These are phyloP conservation scores for Lagorchestes hirsutus DNA, from an alignment of 2,797 vertebrate genomes.

Conservation along the genomic window DNA sequence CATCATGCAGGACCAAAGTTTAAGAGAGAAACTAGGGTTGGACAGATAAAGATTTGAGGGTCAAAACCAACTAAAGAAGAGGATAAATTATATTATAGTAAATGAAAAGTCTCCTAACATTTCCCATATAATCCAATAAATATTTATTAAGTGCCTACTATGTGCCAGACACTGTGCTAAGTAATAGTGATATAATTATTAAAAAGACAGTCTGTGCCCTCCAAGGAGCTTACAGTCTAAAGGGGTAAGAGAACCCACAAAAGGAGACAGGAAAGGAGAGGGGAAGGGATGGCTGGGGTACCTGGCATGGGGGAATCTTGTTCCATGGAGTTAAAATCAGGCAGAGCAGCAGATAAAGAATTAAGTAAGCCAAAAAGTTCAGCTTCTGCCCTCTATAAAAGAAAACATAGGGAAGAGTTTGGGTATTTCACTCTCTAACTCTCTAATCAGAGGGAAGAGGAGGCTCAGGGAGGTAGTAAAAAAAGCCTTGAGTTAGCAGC, in stretches of 20 bases:
- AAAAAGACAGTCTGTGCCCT: neutral
- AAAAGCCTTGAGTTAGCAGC: neutral
- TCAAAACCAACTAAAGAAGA: constrained; percentile 42
- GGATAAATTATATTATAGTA: constrained; percentile 14
- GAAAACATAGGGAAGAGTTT: neutral
- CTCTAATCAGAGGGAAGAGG: neutral
- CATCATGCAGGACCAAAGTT: neutral
- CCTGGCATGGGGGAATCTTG: neutral
- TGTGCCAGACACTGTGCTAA: neutral
- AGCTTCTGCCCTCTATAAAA: neutral
- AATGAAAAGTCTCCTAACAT: constrained; percentile 21
- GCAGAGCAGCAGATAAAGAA: neutral
- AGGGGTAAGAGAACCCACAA: neutral
- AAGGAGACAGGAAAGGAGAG: neutral
- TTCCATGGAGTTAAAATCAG: neutral
- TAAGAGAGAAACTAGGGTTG: neutral
- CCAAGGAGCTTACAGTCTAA: neutral
- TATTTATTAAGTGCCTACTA: neutral
- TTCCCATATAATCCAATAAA: neutral
- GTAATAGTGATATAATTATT: neutral
- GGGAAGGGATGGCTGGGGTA: neutral
- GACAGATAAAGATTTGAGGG: neutral
- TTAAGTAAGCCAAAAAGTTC: neutral
- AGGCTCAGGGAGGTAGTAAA: neutral
- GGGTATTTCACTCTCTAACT: neutral